Base-by-base conservation (phyloP, 2,888 invertebrate species). In the Hirtodrosophila duncani region DNA sequence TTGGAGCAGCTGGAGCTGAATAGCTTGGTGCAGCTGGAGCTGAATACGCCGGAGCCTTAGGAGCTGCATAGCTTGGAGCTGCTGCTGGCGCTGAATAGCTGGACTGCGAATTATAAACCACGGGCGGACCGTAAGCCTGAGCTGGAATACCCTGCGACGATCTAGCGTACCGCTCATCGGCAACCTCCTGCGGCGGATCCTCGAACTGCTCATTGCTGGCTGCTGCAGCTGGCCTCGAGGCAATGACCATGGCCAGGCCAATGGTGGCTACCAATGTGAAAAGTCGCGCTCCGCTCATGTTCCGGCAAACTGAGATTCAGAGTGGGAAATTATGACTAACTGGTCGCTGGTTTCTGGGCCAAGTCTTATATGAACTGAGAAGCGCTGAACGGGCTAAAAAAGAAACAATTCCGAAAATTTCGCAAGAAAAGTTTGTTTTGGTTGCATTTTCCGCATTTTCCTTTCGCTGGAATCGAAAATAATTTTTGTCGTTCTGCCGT, bases 121-220 rank as follows among this genome's bases (percentile, higher is more conserved):
- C 31, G 14, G 70, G 72, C 7, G 71, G 48, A 7, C 60, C 72
- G 33, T 77, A 71, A 0, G 77, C 72, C 49, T 60, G 65, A 0
- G 42, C 3, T 0, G 72, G 68, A 36, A 74, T 70, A 3, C 37
- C 44, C 3, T 29, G 27, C n/a, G 45, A 13, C 4, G 63, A 37
- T 8, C 64, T 62, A 1, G 46, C 33, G 34, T 26, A 55, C 0
- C 69, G 72, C 3, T 59, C 52, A 7, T 65, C 60, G 3, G 42
- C 51, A 16, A 27, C 24, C n/a, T 59, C 64, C 6, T 61, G 55
- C 17, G 27, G 39, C 7, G 67, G n/a, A 8, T 70, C 75, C 17
- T 63, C 61, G 6, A 61, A n/a, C 17, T 52, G 31, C 36, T 67
- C 63, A 16, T 37, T 41, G 20, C 38, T 38, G 20, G 43, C 45